These are phyloP conservation scores for Apamea anceps DNA, from an alignment of 2,888 invertebrate species.

Conservation along the genomic window DNA sequence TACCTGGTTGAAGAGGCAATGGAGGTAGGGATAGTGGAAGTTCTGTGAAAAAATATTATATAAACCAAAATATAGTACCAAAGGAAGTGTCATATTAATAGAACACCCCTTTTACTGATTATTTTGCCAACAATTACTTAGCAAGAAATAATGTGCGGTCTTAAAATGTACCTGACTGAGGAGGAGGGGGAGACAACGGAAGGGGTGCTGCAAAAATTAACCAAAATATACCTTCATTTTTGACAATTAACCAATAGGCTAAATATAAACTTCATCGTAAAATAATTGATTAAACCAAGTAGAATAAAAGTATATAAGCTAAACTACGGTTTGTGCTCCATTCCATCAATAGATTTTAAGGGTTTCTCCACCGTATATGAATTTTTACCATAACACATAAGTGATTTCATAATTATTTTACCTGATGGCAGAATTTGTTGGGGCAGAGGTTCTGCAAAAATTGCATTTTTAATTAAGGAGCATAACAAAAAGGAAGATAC, in stretches of 20 bases:
- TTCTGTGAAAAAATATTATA: not conserved
- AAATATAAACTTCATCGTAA: too few relatives aligned
- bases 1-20: not conserved
- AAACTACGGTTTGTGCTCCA: not conserved
- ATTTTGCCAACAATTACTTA: not conserved
- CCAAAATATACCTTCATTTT: not conserved
- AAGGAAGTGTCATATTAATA: not conserved
- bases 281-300: not conserved
- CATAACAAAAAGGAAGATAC: not conserved
- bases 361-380: not conserved
- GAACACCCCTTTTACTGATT: not conserved
- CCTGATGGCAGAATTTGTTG: not conserved
- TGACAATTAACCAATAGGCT: not conserved
- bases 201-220: not conserved
- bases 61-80: not conserved
- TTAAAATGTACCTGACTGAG: conserved; percentile 7
- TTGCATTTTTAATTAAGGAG: not conserved
- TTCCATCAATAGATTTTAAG: not conserved
- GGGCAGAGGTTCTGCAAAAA: not conserved
- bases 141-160: not conserved
- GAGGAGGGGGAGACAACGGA: not conserved
- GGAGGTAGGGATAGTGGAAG: not conserved
- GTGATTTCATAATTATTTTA: not conserved
- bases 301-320: not conserved
- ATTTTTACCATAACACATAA: not conserved